Evolutionary conservation across 2,113 vertebrate genomes (phyloP).

Genomic region (Apteryx mantelli): DNA sequence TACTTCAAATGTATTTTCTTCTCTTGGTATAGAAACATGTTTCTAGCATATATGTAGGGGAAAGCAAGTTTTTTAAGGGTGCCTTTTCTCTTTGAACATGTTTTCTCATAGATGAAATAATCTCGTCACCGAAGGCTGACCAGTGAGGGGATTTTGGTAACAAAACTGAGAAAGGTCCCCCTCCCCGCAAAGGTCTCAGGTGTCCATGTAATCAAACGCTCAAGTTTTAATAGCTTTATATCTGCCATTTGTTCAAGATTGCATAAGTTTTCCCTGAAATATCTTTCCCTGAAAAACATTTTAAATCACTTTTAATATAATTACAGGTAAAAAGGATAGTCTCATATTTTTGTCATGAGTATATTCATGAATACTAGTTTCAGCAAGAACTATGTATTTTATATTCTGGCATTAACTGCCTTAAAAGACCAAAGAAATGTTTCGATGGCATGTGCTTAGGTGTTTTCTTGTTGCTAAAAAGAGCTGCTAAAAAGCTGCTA

Average conservation of each 20-base stretch:
- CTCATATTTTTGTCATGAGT: neutral
- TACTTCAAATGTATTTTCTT: neutral
- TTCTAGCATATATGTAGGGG: neutral
- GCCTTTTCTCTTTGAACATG: neutral
- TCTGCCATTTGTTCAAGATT: neutral
- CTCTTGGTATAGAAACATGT: neutral
- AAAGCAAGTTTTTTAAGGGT: neutral
- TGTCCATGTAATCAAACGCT: neutral
- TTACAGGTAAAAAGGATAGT: neutral
- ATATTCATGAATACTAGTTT: neutral
- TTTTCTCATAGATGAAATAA: neutral
- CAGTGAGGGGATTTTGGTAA: neutral
- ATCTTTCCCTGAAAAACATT: neutral
- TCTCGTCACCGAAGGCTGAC: neutral
- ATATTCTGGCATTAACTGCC: neutral
- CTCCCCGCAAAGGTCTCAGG: neutral
- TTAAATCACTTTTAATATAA: neutral
- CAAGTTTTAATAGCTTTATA: neutral
- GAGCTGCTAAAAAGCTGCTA: neutral
- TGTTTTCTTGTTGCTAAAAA: neutral
- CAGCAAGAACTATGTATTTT: neutral
- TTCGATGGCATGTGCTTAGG: neutral
- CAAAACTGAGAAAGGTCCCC: neutral
- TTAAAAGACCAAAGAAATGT: neutral
- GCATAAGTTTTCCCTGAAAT: neutral